Evolutionary conservation across 2,888 invertebrate species (phyloP).

Genomic region (Meteorus colon): DNA sequence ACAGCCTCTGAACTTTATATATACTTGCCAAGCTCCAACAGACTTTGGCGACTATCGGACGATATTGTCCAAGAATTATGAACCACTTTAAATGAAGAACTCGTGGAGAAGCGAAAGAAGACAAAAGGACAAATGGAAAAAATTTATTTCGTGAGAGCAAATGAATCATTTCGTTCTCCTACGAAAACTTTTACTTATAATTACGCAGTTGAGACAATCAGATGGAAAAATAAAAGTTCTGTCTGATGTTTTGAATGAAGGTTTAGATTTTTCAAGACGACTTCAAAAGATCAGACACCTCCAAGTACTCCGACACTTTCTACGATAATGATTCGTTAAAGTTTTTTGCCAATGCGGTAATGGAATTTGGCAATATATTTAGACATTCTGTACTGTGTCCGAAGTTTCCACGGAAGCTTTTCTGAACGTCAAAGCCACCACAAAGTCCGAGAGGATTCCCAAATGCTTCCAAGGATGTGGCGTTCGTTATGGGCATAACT

Average conservation of each 20-base stretch:
- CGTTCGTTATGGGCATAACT: constrained; percentile 68
- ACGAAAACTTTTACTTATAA: too few relatives aligned
- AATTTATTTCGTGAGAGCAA: background rate
- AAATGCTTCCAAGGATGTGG: constrained; percentile 60
- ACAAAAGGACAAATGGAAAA: background rate
- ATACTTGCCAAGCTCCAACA: constrained; percentile 37
- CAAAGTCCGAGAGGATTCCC: constrained; percentile 43
- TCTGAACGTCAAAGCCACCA: constrained; percentile 47
- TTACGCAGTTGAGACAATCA: too few relatives aligned
- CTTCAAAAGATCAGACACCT: too few relatives aligned
- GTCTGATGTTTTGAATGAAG: too few relatives aligned
- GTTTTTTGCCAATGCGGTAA: background rate
- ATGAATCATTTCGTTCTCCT: too few relatives aligned
- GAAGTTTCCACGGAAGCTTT: constrained; percentile 38
- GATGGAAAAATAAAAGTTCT: too few relatives aligned
- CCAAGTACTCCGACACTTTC: background rate
- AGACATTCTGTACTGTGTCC: constrained; percentile 12
- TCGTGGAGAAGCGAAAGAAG: background rate
- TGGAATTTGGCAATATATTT: background rate
- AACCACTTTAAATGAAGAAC: background rate
- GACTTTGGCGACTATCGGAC: constrained; percentile 32
- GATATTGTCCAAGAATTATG: constrained; percentile 34
- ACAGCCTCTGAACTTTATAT: constrained; percentile 51
- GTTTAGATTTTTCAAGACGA: too few relatives aligned
- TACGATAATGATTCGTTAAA: background rate